phyloP scores from a whole-genome alignment of 2,888 invertebrate genomes.

The Drosophila diplacantha region DNA sequence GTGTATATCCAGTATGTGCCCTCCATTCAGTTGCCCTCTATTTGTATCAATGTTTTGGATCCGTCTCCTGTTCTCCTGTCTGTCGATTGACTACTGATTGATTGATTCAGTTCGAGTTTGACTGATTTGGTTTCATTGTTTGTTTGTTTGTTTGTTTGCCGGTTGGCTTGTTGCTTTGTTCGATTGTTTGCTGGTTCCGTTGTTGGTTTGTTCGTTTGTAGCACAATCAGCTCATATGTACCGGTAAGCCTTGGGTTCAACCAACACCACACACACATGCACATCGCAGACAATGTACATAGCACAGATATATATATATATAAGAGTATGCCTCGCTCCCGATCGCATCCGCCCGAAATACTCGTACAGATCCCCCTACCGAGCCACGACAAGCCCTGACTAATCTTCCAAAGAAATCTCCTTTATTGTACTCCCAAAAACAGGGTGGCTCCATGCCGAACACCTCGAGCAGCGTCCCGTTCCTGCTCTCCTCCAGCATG shows the following conservation, averaged over 20 bases:
- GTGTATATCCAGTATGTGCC: constrained; percentile 11
- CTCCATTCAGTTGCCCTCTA: constrained; percentile 13
- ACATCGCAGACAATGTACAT: constrained; percentile 36
- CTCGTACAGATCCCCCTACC: constrained; percentile 1
- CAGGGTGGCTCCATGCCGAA: constrained; percentile 94
- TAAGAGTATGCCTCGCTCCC: constrained; percentile 22
- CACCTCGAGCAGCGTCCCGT: constrained; percentile 92
- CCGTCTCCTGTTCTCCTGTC: constrained; percentile 20
- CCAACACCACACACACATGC: constrained; percentile 14
- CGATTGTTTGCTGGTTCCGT: constrained; percentile 37
- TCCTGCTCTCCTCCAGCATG: constrained; percentile 88
- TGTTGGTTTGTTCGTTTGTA: constrained; percentile 46
- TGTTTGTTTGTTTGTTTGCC: constrained; percentile 32
- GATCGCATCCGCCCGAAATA: constrained; percentile 13
- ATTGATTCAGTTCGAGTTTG: constrained; percentile 33
- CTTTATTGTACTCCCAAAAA: constrained; percentile 78
- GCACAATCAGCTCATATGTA: constrained; percentile 45
- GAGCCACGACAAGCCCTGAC: constrained; percentile 42
- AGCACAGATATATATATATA: constrained; percentile 23
- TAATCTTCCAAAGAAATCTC: constrained; percentile 79
- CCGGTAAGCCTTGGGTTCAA: constrained; percentile 25
- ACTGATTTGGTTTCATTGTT: constrained; percentile 30
- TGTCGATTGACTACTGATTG: constrained; percentile 11
- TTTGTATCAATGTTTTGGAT: constrained; percentile 26
- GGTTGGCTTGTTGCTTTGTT: constrained; percentile 30